Evolutionary conservation across 2,113 vertebrate genomes (phyloP), one percentile per base, ranked within the genome.

Genomic region (Eretmochelys imbricata): DNA sequence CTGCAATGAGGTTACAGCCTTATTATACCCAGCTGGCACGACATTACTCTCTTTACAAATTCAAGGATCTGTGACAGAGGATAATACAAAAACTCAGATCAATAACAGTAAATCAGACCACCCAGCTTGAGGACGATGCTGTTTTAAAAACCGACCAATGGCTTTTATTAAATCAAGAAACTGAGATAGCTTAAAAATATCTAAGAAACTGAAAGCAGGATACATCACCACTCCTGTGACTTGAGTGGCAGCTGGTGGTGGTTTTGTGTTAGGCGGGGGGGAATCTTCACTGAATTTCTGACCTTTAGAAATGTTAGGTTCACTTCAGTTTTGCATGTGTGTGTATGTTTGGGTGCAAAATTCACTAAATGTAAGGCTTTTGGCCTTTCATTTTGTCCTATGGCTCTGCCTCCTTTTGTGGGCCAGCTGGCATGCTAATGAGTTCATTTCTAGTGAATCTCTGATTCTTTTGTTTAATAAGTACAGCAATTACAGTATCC

Each of bases 1-100:
- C 79, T 88, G 42, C n/a, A 16, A 0, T 3, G 69, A 54, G 27
- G 79, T 1, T 0, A 13, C 24, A 48, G 1, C 0, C 0, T 17
- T 46, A 4, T 10, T 80, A 92, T 82, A 19, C 11, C 10, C 35
- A 48, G 72, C 72, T 9, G 12, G 25, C 72, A 54, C 48, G 54
- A 53, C 1, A 2, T 84, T 80, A 5, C 29, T 49, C 38, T n/a
- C 0, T 0, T 20, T 14, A 11, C 84, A 80, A 46, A 72, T 53
- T 42, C 1, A 3, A 50, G 62, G 54, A 53, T 42, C 1, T 0
- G 0, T 4, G 27, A 4, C 4, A 79, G 65, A 2, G 10, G 49
- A 31, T 10, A 17, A 42, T 57, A 19, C 49, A 10, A 42, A 48
- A 85, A 53, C 0, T 6, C 10, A 57, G 35, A 31, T 22, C n/a